Conservation (phyloP, 2,888 invertebrate genomes). For the Drosophila prolongata region DNA sequence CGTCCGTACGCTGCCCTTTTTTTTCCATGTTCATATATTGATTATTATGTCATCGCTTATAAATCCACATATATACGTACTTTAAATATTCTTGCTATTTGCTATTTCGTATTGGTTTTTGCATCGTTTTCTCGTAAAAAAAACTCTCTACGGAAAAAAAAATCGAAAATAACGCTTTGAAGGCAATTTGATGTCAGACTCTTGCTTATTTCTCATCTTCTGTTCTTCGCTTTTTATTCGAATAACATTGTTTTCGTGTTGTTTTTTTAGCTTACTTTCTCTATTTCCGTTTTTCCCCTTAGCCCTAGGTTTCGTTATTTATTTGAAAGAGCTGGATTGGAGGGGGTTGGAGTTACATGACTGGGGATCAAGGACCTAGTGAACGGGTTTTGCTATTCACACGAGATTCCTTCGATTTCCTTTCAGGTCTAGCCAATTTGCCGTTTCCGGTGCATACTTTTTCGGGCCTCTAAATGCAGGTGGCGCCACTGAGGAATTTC, state of each 20-base stretch:
- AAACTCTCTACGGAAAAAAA: constrained; percentile 60
- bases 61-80: constrained; percentile 42
- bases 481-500: constrained; percentile 9
- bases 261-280: constrained; percentile 23
- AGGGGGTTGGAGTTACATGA: constrained; percentile 12
- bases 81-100: constrained; percentile 41
- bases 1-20: constrained; percentile 17
- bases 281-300: constrained; percentile 18
- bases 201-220: constrained; percentile 68
- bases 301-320: constrained; percentile 1
- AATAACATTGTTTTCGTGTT: constrained; percentile 26
- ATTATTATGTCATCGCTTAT: constrained; percentile 32
- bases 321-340: background rate
- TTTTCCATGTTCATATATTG: constrained; percentile 39
- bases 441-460: constrained; percentile 28
- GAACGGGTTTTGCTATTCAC: constrained; percentile 3
- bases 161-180: constrained; percentile 77
- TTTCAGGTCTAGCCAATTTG: constrained; percentile 2
- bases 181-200: constrained; percentile 84
- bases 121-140: constrained; percentile 35
- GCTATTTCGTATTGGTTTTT: constrained; percentile 23
- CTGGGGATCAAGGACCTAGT: background rate
- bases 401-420: background rate
- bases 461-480: constrained; percentile 9
- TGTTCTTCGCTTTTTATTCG: constrained; percentile 20